A percentile compares a stretch with the other conserved stretches of the same genome.
These are phyloP conservation scores for Rhizomys pruinosus DNA, from an alignment of 2,113 vertebrate species.

Conservation along the genomic window DNA sequence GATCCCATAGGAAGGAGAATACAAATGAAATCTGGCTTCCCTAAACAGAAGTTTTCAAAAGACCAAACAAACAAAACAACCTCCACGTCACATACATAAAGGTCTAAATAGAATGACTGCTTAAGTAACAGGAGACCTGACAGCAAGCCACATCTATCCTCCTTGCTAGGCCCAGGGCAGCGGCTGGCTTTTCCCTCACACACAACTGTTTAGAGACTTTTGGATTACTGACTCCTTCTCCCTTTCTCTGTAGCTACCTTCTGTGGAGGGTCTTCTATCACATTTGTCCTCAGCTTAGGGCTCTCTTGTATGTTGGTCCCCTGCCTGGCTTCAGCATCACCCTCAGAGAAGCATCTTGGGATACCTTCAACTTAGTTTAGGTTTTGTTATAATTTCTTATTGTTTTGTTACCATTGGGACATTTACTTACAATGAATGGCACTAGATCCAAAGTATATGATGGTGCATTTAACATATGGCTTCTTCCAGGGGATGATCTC, in stretches of 20 bases:
- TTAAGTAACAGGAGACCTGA: not conserved
- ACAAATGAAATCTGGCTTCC: not conserved
- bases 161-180: not conserved
- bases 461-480: not conserved
- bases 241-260: not conserved
- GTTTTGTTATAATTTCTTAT: not conserved
- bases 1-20: not conserved
- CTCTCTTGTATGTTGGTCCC: not conserved
- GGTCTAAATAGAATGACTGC: not conserved
- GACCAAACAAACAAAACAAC: conserved; percentile 7
- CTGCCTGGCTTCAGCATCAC: not conserved
- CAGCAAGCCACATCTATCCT: not conserved
- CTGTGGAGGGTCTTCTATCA: not conserved
- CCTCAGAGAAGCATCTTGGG: not conserved
- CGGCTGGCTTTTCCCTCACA: not conserved
- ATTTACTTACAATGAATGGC: not conserved
- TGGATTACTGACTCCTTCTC: not conserved
- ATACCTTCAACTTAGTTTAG: not conserved
- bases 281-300: not conserved
- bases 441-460: not conserved
- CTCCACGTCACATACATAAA: not conserved
- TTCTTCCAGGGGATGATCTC: not conserved
- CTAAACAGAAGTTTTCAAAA: not conserved
- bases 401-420: not conserved
- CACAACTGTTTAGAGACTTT: not conserved